Conservation (phyloP, 2,797 vertebrate species). For the Danio aesculapii region DNA sequence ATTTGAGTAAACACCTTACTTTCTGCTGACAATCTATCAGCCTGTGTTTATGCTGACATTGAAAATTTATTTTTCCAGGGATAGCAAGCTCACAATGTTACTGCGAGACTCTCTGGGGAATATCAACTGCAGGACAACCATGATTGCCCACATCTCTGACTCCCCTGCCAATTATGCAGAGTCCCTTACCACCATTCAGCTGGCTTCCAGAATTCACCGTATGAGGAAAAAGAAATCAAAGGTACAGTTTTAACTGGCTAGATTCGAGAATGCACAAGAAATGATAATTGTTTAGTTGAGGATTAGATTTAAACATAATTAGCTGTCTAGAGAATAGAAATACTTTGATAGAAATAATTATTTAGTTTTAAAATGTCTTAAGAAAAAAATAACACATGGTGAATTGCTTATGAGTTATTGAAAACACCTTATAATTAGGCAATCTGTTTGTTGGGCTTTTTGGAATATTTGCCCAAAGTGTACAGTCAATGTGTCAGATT, state of each 20-base stretch:
- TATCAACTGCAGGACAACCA: conserved; percentile 94
- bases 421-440: not conserved
- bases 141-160: conserved; percentile 97
- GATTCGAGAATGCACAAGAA: conserved; percentile 64
- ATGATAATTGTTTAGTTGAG: conserved; percentile 66
- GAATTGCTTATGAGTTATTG: not conserved
- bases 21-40: conserved; percentile 45
- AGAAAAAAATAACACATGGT: not conserved
- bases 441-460: not conserved
- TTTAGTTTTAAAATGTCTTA: not conserved
- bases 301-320: not conserved
- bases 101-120: conserved; percentile 95
- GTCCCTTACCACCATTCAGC: conserved; percentile 94
- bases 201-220: conserved; percentile 95
- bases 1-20: conserved; percentile 26
- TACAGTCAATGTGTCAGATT: not conserved
- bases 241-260: conserved; percentile 78
- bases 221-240: conserved; percentile 97
- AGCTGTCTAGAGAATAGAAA: not conserved
- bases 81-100: conserved; percentile 97
- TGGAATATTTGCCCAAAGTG: not conserved
- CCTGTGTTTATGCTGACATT: conserved; percentile 66
- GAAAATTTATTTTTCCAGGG: conserved; percentile 78
- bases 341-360: not conserved
- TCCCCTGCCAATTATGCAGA: conserved; percentile 90